Base-by-base conservation (phyloP, 2,888 invertebrate species). In the Standfussiana lucernea region DNA sequence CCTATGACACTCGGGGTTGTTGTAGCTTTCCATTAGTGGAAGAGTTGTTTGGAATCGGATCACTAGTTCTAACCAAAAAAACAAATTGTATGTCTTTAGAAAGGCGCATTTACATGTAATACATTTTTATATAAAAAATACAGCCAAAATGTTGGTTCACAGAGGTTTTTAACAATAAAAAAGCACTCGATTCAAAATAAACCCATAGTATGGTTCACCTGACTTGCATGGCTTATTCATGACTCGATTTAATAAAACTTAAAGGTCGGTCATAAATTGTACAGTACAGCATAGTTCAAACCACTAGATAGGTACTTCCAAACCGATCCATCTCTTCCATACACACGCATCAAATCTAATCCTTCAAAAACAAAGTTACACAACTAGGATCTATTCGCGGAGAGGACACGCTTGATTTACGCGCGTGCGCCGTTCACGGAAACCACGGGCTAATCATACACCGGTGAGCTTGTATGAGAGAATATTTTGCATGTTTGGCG, bases 381-480 rank as follows among this genome's bases (percentile, higher is more conserved):
- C 82, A 85, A 83, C 77, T 73, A 77, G 64, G 71, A 79, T 87
- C 86, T 91, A 93, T 93, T 93, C 90, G 86, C 77, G 88, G 89
- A 88, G 80, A 79, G 83, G 88, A 88, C 89, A 86, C 91, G 88
- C 78, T 85, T 93, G 93, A 93, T 93, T 93, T 92, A 93, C 87
- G 90, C 88, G 90, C 90, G 84, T 85, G 87, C 90, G 86, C 84
- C 86, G 85, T 90, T 91, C 91, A 89, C 88, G 90, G 91, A 92
- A 93, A 90, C 75, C 79, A 69, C 56, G 35, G 37, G 84, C 82
- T 89, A 89, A 89, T 89, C 85, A 81, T 71, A 80, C 74, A 59
- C 71, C 81, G 81, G 72, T 77, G 72, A 66, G 64, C 62, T 53
- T 70, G 66, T 66, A 37, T 64, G 32, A 72, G 53, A 64, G 53